A percentile compares a stretch with the other conserved stretches of the same genome.
Conservation (phyloP, 2,797 vertebrate genomes). For the Gambelia wislizenii region DNA sequence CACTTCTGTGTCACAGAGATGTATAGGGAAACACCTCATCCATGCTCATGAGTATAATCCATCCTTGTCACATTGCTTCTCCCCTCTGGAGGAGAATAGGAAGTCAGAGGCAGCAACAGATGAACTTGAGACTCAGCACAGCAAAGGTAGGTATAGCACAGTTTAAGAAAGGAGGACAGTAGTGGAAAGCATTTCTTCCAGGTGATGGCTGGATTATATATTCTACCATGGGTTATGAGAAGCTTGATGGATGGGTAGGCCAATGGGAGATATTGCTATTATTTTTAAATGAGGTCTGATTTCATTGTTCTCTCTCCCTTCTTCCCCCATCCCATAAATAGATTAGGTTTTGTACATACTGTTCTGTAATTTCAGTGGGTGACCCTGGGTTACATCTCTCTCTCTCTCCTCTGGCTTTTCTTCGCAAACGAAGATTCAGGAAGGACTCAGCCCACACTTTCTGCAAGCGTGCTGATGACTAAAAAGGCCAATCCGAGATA, state of each 20-base stretch:
- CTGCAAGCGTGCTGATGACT: no score
- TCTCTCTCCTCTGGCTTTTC: no score
- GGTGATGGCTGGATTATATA: background rate
- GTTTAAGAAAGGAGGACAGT: background rate
- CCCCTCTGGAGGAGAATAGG: background rate
- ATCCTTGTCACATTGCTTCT: background rate
- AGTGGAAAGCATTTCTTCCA: background rate
- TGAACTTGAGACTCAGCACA: background rate
- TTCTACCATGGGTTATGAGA: background rate
- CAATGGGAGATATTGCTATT: background rate
- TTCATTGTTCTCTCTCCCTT: no score
- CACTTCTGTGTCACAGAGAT: conserved; percentile 1
- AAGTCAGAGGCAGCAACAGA: background rate
- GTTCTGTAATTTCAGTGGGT: no score
- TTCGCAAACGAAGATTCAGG: no score
- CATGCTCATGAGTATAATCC: background rate
- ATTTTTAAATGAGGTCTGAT: no score
- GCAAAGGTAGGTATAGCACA: background rate
- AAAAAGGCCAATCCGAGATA: no score
- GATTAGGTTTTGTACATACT: no score
- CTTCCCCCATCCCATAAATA: no score
- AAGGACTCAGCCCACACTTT: no score
- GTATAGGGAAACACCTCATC: background rate
- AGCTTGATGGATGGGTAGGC: background rate
- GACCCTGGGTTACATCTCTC: no score